phyloP scores from a whole-genome alignment of 2,888 invertebrate genomes.

The Julus scandinavius region DNA sequence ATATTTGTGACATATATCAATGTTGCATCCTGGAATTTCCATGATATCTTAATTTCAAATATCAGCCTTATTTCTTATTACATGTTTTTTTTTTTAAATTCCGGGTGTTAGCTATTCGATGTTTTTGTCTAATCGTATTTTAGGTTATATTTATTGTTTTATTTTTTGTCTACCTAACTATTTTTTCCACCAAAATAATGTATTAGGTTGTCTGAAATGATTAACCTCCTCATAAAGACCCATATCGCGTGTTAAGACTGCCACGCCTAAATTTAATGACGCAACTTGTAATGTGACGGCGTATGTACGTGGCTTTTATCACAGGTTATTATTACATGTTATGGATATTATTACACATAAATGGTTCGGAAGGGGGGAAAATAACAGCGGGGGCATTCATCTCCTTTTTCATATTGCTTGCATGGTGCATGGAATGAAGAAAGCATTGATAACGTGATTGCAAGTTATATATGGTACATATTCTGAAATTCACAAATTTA shows the following conservation, averaged over 20 bases:
- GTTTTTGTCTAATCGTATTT: not conserved
- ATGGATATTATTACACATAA: constrained; percentile 33
- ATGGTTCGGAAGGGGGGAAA: not conserved
- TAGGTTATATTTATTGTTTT: no score
- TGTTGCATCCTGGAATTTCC: no score
- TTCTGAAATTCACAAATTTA: no score
- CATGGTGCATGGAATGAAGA: not conserved
- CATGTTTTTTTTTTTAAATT: not conserved
- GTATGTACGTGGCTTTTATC: not conserved
- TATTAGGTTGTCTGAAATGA: not conserved
- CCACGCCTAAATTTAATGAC: constrained; percentile 27
- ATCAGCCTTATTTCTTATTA: not conserved
- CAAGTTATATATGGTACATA: not conserved
- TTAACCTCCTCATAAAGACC: constrained; percentile 6
- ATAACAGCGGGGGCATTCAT: not conserved
- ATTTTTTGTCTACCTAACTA: not conserved
- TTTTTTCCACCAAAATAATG: not conserved
- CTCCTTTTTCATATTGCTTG: not conserved
- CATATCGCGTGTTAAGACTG: not conserved
- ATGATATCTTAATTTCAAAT: no score
- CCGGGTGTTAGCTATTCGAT: not conserved
- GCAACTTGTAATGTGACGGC: constrained; percentile 25
- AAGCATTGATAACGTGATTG: not conserved
- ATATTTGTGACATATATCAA: no score
- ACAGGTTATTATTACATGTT: constrained; percentile 9